Conservation (phyloP, 1,140 invertebrate species). For the Halictus rubicundus region DNA sequence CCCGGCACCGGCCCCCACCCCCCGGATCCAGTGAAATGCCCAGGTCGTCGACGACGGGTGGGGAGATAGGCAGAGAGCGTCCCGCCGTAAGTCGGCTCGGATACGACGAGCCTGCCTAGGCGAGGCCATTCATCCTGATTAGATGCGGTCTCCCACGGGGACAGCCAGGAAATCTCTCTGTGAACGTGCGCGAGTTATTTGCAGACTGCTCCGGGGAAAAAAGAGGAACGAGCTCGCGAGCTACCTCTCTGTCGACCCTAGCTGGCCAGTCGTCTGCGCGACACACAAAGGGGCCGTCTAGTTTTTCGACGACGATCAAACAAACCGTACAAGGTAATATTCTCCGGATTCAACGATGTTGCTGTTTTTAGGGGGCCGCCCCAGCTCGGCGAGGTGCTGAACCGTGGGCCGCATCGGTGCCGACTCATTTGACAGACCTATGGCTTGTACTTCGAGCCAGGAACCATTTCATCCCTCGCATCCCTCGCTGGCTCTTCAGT, state of each 20-base stretch:
- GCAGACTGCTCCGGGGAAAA: conserved; percentile 44
- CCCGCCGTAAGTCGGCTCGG: conserved; percentile 62
- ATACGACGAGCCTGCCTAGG: conserved; percentile 62
- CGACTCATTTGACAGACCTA: conserved; percentile 8
- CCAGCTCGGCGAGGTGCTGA: too few relatives aligned
- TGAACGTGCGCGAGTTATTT: conserved; percentile 61
- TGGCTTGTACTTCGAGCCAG: background rate
- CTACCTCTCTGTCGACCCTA: conserved; percentile 4
- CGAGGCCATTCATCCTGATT: conserved; percentile 75
- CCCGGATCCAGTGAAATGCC: conserved; percentile 51
- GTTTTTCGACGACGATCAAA: conserved; percentile 42
- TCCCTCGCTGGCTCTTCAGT: too few relatives aligned
- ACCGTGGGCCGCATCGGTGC: background rate
- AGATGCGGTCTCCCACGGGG: conserved; percentile 72
- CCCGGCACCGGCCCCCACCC: conserved; percentile 29
- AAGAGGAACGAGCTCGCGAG: conserved; percentile 16
- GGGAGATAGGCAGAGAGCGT: background rate
- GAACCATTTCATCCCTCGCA: too few relatives aligned
- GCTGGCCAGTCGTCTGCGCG: conserved; percentile 4
- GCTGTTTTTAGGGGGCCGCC: background rate
- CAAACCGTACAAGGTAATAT: conserved; percentile 44
- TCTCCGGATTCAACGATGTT: conserved; percentile 11
- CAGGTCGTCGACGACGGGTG: conserved; percentile 4
- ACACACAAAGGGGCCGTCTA: conserved; percentile 14
- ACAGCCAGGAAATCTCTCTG: conserved; percentile 62